Evolutionary conservation across 2,888 invertebrate genomes (phyloP), one percentile per base, ranked within the genome.

Genomic region (Strigamia maritima): DNA sequence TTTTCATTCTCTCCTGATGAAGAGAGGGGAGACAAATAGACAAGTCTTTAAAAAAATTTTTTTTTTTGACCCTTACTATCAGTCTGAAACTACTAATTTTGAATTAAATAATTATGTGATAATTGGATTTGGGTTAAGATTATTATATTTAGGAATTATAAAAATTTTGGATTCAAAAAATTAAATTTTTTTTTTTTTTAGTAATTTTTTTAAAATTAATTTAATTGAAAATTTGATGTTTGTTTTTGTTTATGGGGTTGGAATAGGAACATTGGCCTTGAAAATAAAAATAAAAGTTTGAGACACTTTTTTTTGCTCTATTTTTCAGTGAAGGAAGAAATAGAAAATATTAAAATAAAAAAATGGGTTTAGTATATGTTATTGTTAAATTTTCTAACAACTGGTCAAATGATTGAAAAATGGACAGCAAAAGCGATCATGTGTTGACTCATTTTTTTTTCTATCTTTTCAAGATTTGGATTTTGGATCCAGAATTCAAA

Each of bases 51-150:
- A 35, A n/a, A n/a, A n/a, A 38, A 38, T 38, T 38, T 76, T 35
- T 31, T 76, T 28, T 14, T 10, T 14, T 76, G 12, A 8, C 22
- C 16, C 31, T 75, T 2, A 70, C 76, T 44, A 76, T 40, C 79
- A 44, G 74, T 76, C 38, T 79, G 16, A 1, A n/a, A 38, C 14
- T 44, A n/a, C 24, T 40, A 75, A 26, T 16, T 22, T 65, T 70
- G 6, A 70, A 26, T 70, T 28, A 70, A 28, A 28, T 31, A 31
- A 70, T 70, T 26, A 16, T 49, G 54, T 28, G 24, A 40, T 60
- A 60, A 14, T 74, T 77, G 16, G 16, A 35, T 90, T 84, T 38
- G 16, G 38, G 76, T n/a, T n/a, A n/a, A n/a, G n/a, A n/a, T n/a
- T n/a, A n/a, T n/a, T n/a, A n/a, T n/a, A 35, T 24, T 14, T 19